These are phyloP conservation scores for Nannoperca obscura DNA, from an alignment of 2,797 vertebrate species.

Conservation along the genomic window DNA sequence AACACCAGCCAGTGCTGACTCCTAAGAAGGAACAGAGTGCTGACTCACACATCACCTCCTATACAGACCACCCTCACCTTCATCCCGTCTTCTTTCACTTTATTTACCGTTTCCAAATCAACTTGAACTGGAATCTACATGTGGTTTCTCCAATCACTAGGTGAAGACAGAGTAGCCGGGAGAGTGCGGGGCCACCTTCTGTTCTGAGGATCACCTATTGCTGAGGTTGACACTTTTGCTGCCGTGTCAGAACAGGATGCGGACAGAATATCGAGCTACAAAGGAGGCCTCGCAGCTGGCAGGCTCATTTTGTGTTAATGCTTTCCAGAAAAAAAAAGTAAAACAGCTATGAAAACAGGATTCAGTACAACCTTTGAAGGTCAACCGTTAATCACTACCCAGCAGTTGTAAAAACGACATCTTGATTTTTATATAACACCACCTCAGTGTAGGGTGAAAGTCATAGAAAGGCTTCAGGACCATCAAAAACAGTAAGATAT, in stretches of 20 bases:
- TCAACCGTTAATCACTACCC: slow-evolving; percentile 46
- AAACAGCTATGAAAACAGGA: slow-evolving; percentile 74
- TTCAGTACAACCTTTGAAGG: slow-evolving; percentile 63
- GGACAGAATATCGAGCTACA: slow-evolving; percentile 66
- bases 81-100: slow-evolving; percentile 29
- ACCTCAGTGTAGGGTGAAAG: slow-evolving; percentile 12
- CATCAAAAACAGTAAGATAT: slow-evolving; percentile 19
- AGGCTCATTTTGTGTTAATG: slow-evolving; percentile 60
- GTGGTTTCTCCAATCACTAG: slow-evolving; percentile 56
- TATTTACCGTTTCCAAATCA: slow-evolving; percentile 42
- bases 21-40: slow-evolving; percentile 37
- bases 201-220: slow-evolving; percentile 67
- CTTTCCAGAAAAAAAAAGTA: slow-evolving; percentile 63
- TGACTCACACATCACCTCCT: slow-evolving; percentile 52
- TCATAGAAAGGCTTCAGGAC: slow-evolving; percentile 6
- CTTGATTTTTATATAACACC: slow-evolving; percentile 36
- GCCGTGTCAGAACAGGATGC: slow-evolving; percentile 66
- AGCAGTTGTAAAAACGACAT: slow-evolving; percentile 49
- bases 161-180: slow-evolving; percentile 46
- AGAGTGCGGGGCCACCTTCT: slow-evolving; percentile 47
- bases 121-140: slow-evolving; percentile 48
- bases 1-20: slow-evolving; percentile 32
- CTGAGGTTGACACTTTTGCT: slow-evolving; percentile 67
- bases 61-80: slow-evolving; percentile 45
- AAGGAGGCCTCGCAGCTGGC: slow-evolving; percentile 48